Base-by-base conservation (phyloP, 2,888 invertebrate species). In the Nomada hirtipes region DNA sequence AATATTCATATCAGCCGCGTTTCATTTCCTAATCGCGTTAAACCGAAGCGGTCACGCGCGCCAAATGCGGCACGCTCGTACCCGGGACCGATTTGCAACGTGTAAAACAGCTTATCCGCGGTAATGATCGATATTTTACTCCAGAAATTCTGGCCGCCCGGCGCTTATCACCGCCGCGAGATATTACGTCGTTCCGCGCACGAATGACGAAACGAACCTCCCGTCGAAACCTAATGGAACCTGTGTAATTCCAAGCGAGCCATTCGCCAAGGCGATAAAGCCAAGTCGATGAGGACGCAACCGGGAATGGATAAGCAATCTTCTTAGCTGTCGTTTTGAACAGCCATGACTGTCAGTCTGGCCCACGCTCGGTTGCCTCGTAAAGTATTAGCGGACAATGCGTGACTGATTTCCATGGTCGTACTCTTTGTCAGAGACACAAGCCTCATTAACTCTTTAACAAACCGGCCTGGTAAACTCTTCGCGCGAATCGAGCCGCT, bases 331-430 rank as follows among this genome's bases (percentile, higher is more conserved):
- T 85, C 86, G 86, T 71, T 86, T 82, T 84, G 82, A 86, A 77
- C 82, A 83, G 84, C 84, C 77, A 86, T 86, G 86, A 86, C 80
- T 86, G 86, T 86, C 86, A 84, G 82, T 67, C 83, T 68, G 68
- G 76, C 83, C 81, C 86, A 86, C 85, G 85, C 80, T 86, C 75
- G 76, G 77, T 68, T 73, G 82, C 84, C 75, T 86, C 86, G 86
- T 86, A 84, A 86, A 86, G 84, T 84, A 86, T 86, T 71, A 77
- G 75, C 86, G 84, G 86, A 84, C 84, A 86, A 86, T 86, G 86
- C 86, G 82, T 84, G 86, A 86, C 85, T 85, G 86, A 83, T 86
- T 86, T 79, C 85, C 83, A 61, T 81, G 76, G 81, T 36, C 71
- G 78, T 63, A 52, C 75, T 76, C 86, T 83, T 86, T 85, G 79